Base-by-base conservation (phyloP, 1,140 invertebrate species). In the Matsumurasca onukii region DNA sequence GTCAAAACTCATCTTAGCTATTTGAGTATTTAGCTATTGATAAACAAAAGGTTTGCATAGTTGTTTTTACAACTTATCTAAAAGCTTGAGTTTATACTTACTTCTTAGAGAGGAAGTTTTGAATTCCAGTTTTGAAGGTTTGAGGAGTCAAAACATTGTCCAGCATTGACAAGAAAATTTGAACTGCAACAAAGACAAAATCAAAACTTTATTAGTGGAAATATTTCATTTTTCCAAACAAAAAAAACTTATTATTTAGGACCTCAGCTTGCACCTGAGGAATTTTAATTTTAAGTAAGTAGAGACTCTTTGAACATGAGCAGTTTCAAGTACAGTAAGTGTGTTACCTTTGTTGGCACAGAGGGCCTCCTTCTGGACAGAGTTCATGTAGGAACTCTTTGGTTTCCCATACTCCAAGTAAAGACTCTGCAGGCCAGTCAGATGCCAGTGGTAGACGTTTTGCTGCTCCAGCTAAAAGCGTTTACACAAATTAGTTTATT, bases 161-260 rank as follows among this genome's bases (percentile, higher is more conserved):
- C 76, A 98, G 87, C 95, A 98, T 98, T 48, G 95, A 83, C 74
- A 98, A 91, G 12, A 98, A 83, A n/a, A 95, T 83, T 69, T 93
- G 93, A n/a, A 91, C 89, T 87, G 81, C 61, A 75, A 78, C 15
- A 64, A 67, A 45, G 62, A n/a, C 17, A 66, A 73, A 34, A 66
- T 45, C 17, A 66, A 31, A 13, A 27, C 27, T 15, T 5, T n/a
- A n/a, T n/a, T n/a, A n/a, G n/a, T n/a, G n/a, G n/a, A n/a, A n/a
- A n/a, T n/a, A n/a, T n/a, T n/a, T n/a, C n/a, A n/a, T 17, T 25
- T 5, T 24, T 55, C 12, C 51, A 55, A 55, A 5, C 12, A 55
- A 55, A 55, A 20, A 12, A 55, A 55, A 55, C 9, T 20, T n/a
- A 55, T n/a, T 5, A 9, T n/a, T 24, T 55, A 55, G 9, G 20